Base-by-base conservation (phyloP, 1,140 invertebrate species). In the Cotesia chilonis region DNA sequence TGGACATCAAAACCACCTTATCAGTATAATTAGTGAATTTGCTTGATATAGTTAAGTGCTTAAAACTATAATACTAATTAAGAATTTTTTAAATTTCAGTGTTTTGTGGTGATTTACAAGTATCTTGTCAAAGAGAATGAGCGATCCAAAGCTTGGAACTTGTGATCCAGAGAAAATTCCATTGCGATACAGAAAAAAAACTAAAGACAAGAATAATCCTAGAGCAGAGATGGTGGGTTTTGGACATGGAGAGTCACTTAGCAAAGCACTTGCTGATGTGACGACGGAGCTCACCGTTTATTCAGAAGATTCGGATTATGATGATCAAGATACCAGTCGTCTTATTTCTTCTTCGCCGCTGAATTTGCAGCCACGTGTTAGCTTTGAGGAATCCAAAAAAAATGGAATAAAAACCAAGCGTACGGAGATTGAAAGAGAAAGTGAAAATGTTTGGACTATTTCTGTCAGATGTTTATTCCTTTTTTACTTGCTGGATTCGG, bases 401-500 rank as follows among this genome's bases (percentile, higher is more conserved):
- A 79, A 75, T 64, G 71, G 38, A 5, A 71, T 75, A 35, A 76
- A 77, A 61, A 36, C n/a, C 60, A 75, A 68, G 78, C 69, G 20
- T 17, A 28, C 9, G 4, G 57, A 63, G 5, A 65, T 72, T 65
- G 67, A 73, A 69, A 55, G 47, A 4, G 76, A 83, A 2, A 80
- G 85, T 10, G 88, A 89, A 78, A 88, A 84, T 77, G 83, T 89
- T 74, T 92, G 90, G 89, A 88, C 89, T 7, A 92, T 91, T n/a
- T 88, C 91, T 9, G 89, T 95, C 94, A 98, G 88, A 94, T 97
- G 84, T 92, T 95, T 76, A 90, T 96, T 74, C 96, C 96, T 3
- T 97, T 96, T 86, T 86, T 96, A 37, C 88, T 98, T 47, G 96
- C 96, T 72, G 96, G 96, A 17, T 92, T 96, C 79, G 96, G 96